Percentiles rank a stretch among this genome's conserved stretches.
Conservation (phyloP, 2,113 vertebrate genomes). For the Phalacrocorax pelagicus region DNA sequence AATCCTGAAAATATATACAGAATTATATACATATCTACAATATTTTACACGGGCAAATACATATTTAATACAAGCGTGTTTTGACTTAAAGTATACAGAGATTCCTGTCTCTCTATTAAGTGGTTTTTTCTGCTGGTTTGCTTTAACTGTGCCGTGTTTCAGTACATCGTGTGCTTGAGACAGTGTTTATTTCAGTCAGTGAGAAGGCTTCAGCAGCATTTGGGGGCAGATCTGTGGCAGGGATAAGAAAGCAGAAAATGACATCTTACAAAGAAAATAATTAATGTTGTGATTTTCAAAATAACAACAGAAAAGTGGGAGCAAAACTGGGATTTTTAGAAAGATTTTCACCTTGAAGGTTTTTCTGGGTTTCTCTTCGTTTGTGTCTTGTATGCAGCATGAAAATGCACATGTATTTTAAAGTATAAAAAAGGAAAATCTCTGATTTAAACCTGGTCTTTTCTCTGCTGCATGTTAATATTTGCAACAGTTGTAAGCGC, state of each 20-base stretch:
- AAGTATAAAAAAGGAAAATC: not conserved
- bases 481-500: conserved; percentile 46
- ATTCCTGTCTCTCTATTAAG: not conserved
- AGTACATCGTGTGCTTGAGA: rapidly evolving
- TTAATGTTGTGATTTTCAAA: conserved; percentile 51
- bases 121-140: not conserved
- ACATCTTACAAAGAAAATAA: conserved; percentile 55
- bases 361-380: not conserved
- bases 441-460: not conserved
- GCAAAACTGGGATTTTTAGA: not conserved
- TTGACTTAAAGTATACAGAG: not conserved
- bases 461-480: conserved; percentile 10
- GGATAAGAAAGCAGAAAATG: conserved; percentile 56
- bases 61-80: not conserved
- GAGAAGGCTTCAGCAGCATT: not conserved
- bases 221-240: conserved; percentile 34
- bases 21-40: not conserved
- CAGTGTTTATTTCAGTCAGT: not conserved
- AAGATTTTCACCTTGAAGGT: not conserved
- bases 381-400: not conserved
- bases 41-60: not conserved
- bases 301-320: not conserved
- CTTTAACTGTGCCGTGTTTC: not conserved
- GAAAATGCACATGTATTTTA: not conserved
- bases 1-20: not conserved